phyloP scores from a whole-genome alignment of 1,140 invertebrate genomes.

The Drosophila malerkotliana region DNA sequence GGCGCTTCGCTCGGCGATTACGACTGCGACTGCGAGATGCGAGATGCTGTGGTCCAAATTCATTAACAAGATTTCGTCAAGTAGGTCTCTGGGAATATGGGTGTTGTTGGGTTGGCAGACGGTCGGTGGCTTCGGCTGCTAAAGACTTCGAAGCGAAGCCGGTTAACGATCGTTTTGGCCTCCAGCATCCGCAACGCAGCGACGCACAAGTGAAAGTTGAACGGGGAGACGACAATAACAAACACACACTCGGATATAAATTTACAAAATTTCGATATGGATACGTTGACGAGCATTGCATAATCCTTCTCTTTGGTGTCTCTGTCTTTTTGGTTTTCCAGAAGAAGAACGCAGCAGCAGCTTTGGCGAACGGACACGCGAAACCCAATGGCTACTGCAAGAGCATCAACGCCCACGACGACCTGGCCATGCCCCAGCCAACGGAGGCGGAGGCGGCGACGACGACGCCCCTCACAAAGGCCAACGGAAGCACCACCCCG shows the following conservation, averaged over 20 bases:
- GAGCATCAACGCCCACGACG: slow-evolving; percentile 76
- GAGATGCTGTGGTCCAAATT: slow-evolving; percentile 70
- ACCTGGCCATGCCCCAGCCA: slow-evolving; percentile 63
- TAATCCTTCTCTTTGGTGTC: neutral
- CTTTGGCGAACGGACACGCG: slow-evolving; percentile 63
- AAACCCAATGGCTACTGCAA: slow-evolving; percentile 74
- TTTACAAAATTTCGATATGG: slow-evolving; percentile 3
- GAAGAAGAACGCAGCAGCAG: slow-evolving; percentile 58
- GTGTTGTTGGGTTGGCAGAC: slow-evolving; percentile 33
- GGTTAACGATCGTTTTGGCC: slow-evolving; percentile 61
- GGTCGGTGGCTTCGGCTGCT: neutral
- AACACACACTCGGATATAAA: slow-evolving; percentile 40
- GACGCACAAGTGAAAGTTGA: slow-evolving; percentile 71
- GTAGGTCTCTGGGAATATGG: slow-evolving; percentile 61
- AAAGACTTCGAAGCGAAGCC: slow-evolving; percentile 58
- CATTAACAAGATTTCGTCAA: slow-evolving; percentile 80
- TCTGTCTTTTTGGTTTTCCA: slow-evolving; percentile 21
- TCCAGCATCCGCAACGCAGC: slow-evolving; percentile 21
- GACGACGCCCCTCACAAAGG: slow-evolving; percentile 40
- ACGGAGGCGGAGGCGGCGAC: slow-evolving; percentile 15
- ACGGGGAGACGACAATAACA: slow-evolving; percentile 48
- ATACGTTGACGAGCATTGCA: slow-evolving; percentile 7
- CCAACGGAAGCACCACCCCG: slow-evolving; percentile 47
- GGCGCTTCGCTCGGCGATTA: slow-evolving; percentile 22
- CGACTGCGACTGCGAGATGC: slow-evolving; percentile 13